Evolutionary conservation across 1,140 invertebrate species (phyloP), one percentile per base, ranked within the genome.

Genomic region (Cherax quadricarinatus): DNA sequence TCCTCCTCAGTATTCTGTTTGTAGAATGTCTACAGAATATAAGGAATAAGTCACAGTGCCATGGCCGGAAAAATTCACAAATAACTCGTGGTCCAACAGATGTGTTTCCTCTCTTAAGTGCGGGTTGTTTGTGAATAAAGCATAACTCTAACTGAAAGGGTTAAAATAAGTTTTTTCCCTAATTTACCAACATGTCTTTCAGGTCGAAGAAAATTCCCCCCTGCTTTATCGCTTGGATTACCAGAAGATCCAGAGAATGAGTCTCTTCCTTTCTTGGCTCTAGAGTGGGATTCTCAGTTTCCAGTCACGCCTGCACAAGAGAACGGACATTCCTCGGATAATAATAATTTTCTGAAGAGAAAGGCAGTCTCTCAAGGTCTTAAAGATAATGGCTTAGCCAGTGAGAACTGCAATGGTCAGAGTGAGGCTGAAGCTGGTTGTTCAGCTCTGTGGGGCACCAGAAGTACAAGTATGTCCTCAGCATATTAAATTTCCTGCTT

Each of bases 161-260:
- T 41, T 41, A 41, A 41, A 41, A 41, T 41, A 41, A 41, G 30
- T 41, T 41, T 41, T 41, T 41, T 41, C 30, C 14, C 53, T 57
- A 57, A 14, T 57, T 57, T 10, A 57, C 14, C 49, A 57, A 57
- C 3, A 6, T 57, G 10, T 83, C 57, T 83, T 83, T 16, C 66
- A 89, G 88, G 88, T n/a, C 80, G 88, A 16, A 57, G 88, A 53
- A 89, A 89, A 49, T 18, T 83, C 10, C 80, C 83, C 7, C 83
- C 83, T 18, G 82, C 81, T 21, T 57, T 89, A 53, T 89, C 88
- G 5, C 51, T 89, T 14, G 88, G 88, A 12, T 73, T 89, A 51
- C 81, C 88, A 14, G 88, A 89, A 83, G 88, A 89, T 53, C 88
- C 88, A 53, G 88, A 89, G 62, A 89, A 81, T 84, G 88, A 89